Evolutionary conservation across 2,888 invertebrate species (phyloP).

Genomic region (Parapristionchus giblindavisi): DNA sequence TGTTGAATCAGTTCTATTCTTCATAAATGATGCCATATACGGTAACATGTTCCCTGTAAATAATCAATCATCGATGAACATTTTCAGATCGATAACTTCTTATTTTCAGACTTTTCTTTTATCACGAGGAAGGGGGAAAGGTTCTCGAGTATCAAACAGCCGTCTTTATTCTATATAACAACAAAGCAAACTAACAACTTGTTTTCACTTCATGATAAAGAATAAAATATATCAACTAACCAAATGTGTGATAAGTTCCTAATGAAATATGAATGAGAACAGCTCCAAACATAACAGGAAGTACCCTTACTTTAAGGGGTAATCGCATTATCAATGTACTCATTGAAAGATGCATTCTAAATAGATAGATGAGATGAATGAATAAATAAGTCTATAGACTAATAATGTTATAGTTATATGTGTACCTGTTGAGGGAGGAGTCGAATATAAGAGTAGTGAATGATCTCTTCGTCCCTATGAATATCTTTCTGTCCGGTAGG

Average conservation of each 20-base stretch:
- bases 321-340: conserved; percentile 45
- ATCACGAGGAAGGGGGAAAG: not conserved
- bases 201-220: not conserved
- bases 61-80: not conserved
- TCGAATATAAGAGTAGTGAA: too few species aligned
- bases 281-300: conserved; percentile 64
- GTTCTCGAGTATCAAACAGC: too few species aligned
- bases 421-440: too few species aligned
- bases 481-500: too few species aligned
- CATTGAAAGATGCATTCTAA: conserved; percentile 43
- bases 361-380: not conserved
- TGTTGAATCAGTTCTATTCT: conserved; percentile 63
- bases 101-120: not conserved
- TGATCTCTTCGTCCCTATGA: too few species aligned
- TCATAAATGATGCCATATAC: conserved; percentile 68
- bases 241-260: conserved; percentile 69
- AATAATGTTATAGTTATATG: conserved; percentile 31
- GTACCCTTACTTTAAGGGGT: conserved; percentile 48
- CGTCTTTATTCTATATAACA: too few species aligned
- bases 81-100: too few species aligned
- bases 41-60: conserved; percentile 67
- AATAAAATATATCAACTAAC: conserved; percentile 35
- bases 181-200: not conserved
- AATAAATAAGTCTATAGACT: conserved; percentile 4
- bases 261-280: conserved; percentile 67